Percentiles rank a stretch among this genome's conserved stretches.
phyloP scores from a whole-genome alignment of 2,113 vertebrate species.

The Sylvicapra grimmia region DNA sequence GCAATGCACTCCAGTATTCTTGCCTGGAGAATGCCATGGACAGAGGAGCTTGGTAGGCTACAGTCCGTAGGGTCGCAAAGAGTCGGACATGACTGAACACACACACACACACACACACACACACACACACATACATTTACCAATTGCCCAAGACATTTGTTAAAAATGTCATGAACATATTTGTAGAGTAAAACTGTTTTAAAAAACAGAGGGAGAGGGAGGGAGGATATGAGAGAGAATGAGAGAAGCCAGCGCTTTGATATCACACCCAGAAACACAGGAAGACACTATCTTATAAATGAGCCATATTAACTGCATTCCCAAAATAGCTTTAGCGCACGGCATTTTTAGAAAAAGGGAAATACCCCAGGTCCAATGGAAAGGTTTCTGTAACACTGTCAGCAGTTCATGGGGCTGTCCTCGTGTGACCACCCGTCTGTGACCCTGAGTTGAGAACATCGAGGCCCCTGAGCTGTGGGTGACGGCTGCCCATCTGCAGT shows the following conservation, averaged over 20 bases:
- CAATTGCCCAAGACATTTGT: conserved; percentile 84
- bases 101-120: background rate
- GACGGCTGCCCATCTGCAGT: conserved; percentile 31
- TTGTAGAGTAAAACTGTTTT: conserved; percentile 82
- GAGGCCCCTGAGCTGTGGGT: conserved; percentile 64
- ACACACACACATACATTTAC: background rate
- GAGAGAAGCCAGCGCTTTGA: conserved; percentile 76
- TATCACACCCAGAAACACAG: conserved; percentile 83
- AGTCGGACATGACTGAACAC: background rate
- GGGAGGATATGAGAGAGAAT: conserved; percentile 46
- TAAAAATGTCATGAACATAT: conserved; percentile 84
- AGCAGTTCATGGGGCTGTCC: conserved; percentile 78
- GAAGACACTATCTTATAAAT: conserved; percentile 82
- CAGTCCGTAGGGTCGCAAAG: background rate
- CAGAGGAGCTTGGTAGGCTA: background rate
- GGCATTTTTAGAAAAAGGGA: conserved; percentile 83
- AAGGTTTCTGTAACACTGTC: conserved; percentile 77
- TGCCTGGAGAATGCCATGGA: background rate
- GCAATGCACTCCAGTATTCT: background rate
- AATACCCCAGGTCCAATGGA: conserved; percentile 68
- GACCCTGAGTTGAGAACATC: conserved; percentile 66
- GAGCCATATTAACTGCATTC: conserved; percentile 90
- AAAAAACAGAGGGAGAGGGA: conserved; percentile 61
- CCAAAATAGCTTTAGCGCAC: conserved; percentile 89
- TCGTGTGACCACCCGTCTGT: conserved; percentile 76